These are phyloP conservation scores for Bombyx mori DNA, from an alignment of 1,140 invertebrate species.

Conservation along the genomic window ASM3026992v2 NC_085125.1:9755001-9755500, in stretches of 20 bases:
- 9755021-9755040: too few relatives aligned
- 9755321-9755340: constrained; percentile 4
- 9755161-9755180: constrained; percentile 61
- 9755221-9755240: constrained; percentile 60
- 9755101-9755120: constrained; percentile 26
- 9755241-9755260: constrained; percentile 61
- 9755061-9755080: too few relatives aligned
- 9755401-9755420: constrained; percentile 26
- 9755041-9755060: too few relatives aligned
- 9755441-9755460: background rate
- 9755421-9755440: constrained; percentile 17
- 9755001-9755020: too few relatives aligned
- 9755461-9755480: background rate
- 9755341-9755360: constrained; percentile 19
- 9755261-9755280: constrained; percentile 2
- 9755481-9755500: constrained; percentile 6
- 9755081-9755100: too few relatives aligned
- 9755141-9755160: constrained; percentile 54
- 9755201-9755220: constrained; percentile 54
- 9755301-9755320: constrained; percentile 18
- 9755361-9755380: constrained; percentile 38
- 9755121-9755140: constrained; percentile 40
- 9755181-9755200: constrained; percentile 57
- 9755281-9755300: background rate
- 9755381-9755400: constrained; percentile 44